Base-by-base conservation (phyloP, 2,113 vertebrate species). In the Cyprinodon tularosa region DNA sequence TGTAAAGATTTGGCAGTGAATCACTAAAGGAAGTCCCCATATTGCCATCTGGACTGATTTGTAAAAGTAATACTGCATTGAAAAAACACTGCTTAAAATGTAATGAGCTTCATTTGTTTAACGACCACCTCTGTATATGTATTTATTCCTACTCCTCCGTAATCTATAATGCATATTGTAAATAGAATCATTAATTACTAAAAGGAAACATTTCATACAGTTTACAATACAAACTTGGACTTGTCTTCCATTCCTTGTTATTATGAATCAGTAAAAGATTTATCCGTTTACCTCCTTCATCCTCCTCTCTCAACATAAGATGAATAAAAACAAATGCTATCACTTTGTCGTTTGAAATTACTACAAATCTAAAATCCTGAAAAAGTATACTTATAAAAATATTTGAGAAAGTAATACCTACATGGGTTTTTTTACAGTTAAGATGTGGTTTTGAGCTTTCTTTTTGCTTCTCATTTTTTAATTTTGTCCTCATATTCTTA, bases 201-300 rank as follows among this genome's bases (percentile, higher is more conserved):
- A 80, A 78, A 47, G 63, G 59, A 76, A 76, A 59, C 71, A 74
- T n/a, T 57, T 57, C 4, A 74, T 62, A 76, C 74, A 67, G 82
- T 66, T 61, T 68, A 72, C 61, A 29, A 64, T 73, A 62, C 38
- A 42, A 84, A 80, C 72, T 63, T 38, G 53, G 72, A 75, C 63
- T 7, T 20, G 76, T 89, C 83, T 90, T 89, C 78, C 80, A 74
- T 66, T 68, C 82, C 68, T 63, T 90, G 88, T 90, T 88, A 71
- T 62, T 53, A 86, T 59, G 71, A 87, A 77, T 84, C 72, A 87
- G 76, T 83, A 92, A 92, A 90, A 93, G 90, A 92, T 61, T 83
- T 11, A 77, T 37, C 76, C 62, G 78, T 87, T 67, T 67, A 70
- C 62, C 64, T 76, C 67, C 86, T 81, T 84, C 22, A 77, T 68